Conservation (phyloP, 2,797 vertebrate species). For the Tragelaphus eurycerus region DNA sequence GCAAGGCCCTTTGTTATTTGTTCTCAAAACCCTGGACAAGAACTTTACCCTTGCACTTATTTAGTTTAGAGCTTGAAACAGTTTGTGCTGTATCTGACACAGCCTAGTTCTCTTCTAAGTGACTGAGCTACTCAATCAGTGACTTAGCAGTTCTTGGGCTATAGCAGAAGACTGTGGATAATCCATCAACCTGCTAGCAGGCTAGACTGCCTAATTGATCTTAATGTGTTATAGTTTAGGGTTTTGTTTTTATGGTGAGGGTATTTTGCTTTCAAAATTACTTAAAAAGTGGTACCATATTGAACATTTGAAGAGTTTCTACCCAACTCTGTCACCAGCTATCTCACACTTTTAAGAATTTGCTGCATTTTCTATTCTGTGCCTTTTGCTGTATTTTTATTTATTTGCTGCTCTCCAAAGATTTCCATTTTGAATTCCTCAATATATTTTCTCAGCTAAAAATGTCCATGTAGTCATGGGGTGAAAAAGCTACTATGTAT, state of each 20-base stretch:
- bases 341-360: not conserved
- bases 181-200: not conserved
- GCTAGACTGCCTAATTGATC: not conserved
- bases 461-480: constrained; percentile 49
- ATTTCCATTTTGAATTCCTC: constrained; percentile 31
- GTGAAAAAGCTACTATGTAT: constrained; percentile 31
- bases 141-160: not conserved
- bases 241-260: not conserved
- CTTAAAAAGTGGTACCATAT: not conserved
- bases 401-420: constrained; percentile 48
- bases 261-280: constrained; percentile 1
- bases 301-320: not conserved
- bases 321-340: not conserved
- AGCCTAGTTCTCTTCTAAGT: not conserved
- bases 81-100: not conserved
- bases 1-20: not conserved
- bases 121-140: not conserved
- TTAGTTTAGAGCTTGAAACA: not conserved
- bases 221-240: not conserved
- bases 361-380: not conserved
- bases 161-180: not conserved
- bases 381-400: constrained; percentile 47
- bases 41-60: not conserved
- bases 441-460: constrained; percentile 48
- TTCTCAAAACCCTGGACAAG: not conserved